Base-by-base conservation (phyloP, 2,797 vertebrate genomes). In the Knipowitschia caucasica region DNA sequence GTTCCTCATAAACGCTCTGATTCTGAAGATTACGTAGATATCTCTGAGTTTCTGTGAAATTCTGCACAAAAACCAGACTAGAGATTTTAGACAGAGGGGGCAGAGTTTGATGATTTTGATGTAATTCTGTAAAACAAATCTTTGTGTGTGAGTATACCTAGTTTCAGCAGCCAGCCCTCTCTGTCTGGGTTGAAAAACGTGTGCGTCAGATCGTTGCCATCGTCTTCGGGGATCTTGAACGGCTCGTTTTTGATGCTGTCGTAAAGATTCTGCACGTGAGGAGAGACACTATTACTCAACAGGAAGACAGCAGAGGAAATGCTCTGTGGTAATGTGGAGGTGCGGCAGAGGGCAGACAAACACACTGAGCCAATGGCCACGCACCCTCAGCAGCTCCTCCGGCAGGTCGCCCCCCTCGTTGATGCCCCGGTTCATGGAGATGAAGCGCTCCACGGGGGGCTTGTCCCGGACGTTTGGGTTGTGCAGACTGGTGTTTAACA, bases 191-290 rank as follows among this genome's bases (percentile, higher is more conserved):
- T 98, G 88, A 99, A 99, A 91, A 98, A 98, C 0, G 95, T 99
- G 77, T 99, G 96, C 0, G 95, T 98, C 71, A 98, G 84, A 77
- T 99, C 96, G 1, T 99, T 99, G 18, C 96, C 95, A 4, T 99
- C 96, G 14, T 99, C 96, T 86, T 98, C 96, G 1, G 95, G 96
- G 83, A 98, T 98, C 86, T 98, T 98, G 79, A 98, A 98, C 0
- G 96, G 95, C 69, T 98, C 96, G 0, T 98, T 98, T 87, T 96
- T 98, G 85, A 98, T 99, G 87, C 96, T 98, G 87, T 99, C 96
- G 47, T 98, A 99, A 54, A 99, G 90, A 78, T 98, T 98, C 95
- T 99, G 88, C 25, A 70, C 71, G 68, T 4, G 14, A 31, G 23
- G 11, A 25, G 23, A 46, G 20, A 54, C 25, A 30, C 5, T 5